Percentiles rank a stretch among this genome's conserved stretches.
These are phyloP conservation scores for Alviniconcha strummeri DNA, from an alignment of 2,888 invertebrate species.

Conservation along the genomic window DNA sequence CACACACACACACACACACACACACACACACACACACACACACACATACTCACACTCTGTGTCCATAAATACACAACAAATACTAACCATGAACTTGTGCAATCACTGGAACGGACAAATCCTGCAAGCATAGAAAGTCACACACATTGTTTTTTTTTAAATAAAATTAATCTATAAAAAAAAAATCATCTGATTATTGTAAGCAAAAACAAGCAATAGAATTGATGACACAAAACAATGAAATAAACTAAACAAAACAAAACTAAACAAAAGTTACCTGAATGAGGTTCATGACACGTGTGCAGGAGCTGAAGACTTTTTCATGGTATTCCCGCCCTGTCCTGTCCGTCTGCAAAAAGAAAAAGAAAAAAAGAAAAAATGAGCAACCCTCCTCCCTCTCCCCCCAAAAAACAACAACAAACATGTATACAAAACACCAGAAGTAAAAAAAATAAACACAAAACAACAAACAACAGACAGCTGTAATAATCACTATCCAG, in stretches of 20 bases:
- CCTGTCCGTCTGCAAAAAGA: conserved; percentile 75
- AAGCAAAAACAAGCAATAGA: background rate
- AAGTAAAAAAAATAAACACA: too few species aligned
- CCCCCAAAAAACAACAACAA: too few species aligned
- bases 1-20: too few species aligned
- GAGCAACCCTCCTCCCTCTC: too few species aligned
- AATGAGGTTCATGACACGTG: conserved; percentile 87
- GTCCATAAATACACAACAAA: background rate
- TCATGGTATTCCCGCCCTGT: conserved; percentile 80
- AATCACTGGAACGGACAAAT: conserved; percentile 90
- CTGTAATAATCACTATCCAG: too few species aligned
- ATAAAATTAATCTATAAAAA: too few species aligned
- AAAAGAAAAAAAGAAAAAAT: conserved; percentile 31
- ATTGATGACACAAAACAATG: too few species aligned
- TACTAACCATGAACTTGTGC: conserved; percentile 81
- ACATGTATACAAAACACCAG: too few species aligned
- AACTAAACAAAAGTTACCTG: too few species aligned
- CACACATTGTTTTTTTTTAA: too few species aligned
- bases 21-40: background rate
- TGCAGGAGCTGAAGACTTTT: conserved; percentile 84
- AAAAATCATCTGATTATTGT: too few species aligned
- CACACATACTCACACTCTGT: background rate
- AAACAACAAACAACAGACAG: too few species aligned
- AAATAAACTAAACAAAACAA: background rate
- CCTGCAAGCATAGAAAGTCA: conserved; percentile 48